Percentiles rank a stretch among this genome's conserved stretches.
Evolutionary conservation across 2,797 vertebrate species (phyloP).

Genomic region (Psittacula echo): DNA sequence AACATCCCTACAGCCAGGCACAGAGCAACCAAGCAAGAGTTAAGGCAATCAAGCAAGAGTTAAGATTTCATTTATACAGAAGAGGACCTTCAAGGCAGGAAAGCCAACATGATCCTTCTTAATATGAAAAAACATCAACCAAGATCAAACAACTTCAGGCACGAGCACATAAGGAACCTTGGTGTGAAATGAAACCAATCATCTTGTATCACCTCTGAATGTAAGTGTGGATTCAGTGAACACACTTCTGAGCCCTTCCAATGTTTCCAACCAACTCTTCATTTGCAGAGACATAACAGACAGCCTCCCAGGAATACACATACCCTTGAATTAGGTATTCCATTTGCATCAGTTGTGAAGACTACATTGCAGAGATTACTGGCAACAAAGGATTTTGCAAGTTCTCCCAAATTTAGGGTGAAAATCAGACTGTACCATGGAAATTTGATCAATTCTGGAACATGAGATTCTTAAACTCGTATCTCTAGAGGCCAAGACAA

Average conservation of each 20-base stretch:
- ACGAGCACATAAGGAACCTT: neutral
- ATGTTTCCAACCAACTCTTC: neutral
- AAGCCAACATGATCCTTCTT: neutral
- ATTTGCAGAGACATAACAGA: neutral
- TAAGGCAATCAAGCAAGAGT: neutral
- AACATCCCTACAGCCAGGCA: neutral
- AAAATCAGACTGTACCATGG: neutral
- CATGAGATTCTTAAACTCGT: neutral
- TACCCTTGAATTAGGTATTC: neutral
- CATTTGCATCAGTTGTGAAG: neutral
- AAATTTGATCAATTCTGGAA: neutral
- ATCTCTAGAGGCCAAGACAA: neutral
- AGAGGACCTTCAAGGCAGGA: neutral
- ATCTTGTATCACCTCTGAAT: neutral
- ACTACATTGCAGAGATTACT: neutral
- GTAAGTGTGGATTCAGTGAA: rapidly evolving
- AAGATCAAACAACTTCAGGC: rapidly evolving
- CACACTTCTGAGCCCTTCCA: neutral
- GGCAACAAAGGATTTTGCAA: neutral
- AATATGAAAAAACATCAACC: neutral
- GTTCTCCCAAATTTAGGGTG: neutral
- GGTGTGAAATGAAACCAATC: neutral
- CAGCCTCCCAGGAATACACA: neutral
- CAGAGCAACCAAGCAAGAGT: neutral
- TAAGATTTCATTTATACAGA: neutral